phyloP scores from a whole-genome alignment of 2,797 vertebrate species.

The Parauchenoglanis ngamensis region DNA sequence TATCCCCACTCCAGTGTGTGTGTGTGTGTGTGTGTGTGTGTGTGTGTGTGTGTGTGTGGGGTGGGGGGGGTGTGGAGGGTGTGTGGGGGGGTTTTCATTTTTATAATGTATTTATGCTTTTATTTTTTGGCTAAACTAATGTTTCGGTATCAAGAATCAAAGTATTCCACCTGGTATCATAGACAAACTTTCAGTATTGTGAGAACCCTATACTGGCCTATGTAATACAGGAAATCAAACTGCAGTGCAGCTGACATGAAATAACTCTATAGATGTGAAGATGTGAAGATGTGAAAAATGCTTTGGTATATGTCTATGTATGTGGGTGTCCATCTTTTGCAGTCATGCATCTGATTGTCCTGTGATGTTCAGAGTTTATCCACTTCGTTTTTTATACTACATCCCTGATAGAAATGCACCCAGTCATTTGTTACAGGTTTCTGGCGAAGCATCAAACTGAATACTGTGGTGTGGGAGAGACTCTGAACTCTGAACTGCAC shows the following conservation, averaged over 20 bases:
- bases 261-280: neutral
- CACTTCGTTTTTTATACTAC: neutral
- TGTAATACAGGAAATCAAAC: slow-evolving; percentile 12
- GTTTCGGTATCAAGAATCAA: too few species aligned
- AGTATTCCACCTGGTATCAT: neutral
- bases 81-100: neutral
- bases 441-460: slow-evolving; percentile 24
- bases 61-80: neutral
- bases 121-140: neutral
- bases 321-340: slow-evolving; percentile 9
- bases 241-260: neutral
- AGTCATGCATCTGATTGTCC: slow-evolving; percentile 25
- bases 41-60: neutral
- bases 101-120: neutral
- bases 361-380: slow-evolving; percentile 10
- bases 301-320: neutral
- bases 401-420: slow-evolving; percentile 31
- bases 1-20: slow-evolving; percentile 10
- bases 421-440: slow-evolving; percentile 24
- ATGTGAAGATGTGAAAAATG: slow-evolving; percentile 9
- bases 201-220: neutral
- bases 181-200: neutral
- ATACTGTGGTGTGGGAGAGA: slow-evolving; percentile 23
- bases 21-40: neutral
- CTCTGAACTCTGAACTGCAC: slow-evolving; percentile 9